Evolutionary conservation across 1,140 invertebrate genomes (phyloP).

Genomic region (Macrobrachium rosenbergii): DNA sequence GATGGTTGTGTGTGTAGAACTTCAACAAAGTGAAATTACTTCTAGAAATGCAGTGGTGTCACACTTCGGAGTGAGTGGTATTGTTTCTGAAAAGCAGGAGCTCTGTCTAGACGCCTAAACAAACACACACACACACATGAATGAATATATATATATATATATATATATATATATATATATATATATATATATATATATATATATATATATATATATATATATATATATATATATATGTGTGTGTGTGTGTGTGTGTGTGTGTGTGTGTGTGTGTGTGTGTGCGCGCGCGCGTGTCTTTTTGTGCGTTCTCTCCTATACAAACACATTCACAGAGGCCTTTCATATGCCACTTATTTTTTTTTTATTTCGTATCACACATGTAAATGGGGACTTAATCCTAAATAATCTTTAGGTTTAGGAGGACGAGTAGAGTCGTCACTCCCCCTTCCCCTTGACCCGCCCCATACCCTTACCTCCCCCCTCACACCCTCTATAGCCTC

Average conservation of each 20-base stretch:
- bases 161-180: conserved; percentile 10
- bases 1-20: conserved; percentile 9
- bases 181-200: conserved; percentile 20
- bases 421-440: no score
- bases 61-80: background rate
- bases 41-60: no score
- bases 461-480: no score
- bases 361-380: background rate
- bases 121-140: background rate
- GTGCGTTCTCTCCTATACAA: background rate
- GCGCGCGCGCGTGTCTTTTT: background rate
- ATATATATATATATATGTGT: background rate
- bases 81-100: background rate
- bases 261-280: conserved; percentile 12
- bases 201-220: background rate
- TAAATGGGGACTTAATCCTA: no score
- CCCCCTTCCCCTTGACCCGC: no score
- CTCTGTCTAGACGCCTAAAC: background rate
- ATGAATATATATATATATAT: conserved; percentile 15
- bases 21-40: no score
- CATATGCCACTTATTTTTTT: background rate
- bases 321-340: background rate
- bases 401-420: no score
- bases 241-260: conserved; percentile 18
- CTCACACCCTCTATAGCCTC: no score